phyloP scores from a whole-genome alignment of 1,140 invertebrate genomes.

The Drosophila nebulosa region DNA sequence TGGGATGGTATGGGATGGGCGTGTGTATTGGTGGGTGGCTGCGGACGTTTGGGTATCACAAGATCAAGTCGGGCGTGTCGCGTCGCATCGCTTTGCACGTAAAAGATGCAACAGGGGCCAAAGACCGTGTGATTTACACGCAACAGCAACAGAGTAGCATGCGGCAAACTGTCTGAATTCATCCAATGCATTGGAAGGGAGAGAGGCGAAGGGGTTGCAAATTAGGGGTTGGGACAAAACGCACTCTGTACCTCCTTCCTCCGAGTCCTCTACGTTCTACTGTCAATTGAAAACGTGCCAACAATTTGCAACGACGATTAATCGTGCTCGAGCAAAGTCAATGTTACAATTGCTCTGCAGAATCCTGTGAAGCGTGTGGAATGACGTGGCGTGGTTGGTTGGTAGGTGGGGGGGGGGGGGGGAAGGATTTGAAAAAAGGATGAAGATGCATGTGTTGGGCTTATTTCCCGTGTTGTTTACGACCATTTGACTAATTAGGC shows the following conservation, averaged over 20 bases:
- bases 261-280: constrained; percentile 26
- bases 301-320: constrained; percentile 81
- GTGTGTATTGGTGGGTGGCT: neutral
- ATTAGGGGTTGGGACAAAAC: constrained; percentile 68
- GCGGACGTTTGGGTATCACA: constrained; percentile 43
- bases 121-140: constrained; percentile 77
- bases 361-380: constrained; percentile 44
- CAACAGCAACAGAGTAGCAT: constrained; percentile 29
- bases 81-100: constrained; percentile 42
- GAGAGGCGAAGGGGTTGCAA: constrained; percentile 35
- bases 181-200: too few species aligned
- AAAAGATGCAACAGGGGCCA: constrained; percentile 77
- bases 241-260: constrained; percentile 9
- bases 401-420: neutral
- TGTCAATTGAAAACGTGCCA: constrained; percentile 81
- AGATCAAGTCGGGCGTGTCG: constrained; percentile 15
- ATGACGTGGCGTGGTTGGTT: neutral
- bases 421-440: neutral
- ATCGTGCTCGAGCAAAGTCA: constrained; percentile 67
- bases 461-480: constrained; percentile 71
- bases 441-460: constrained; percentile 2
- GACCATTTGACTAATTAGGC: constrained; percentile 63
- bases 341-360: constrained; percentile 26
- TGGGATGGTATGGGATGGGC: neutral
- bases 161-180: neutral